Base-by-base conservation (phyloP, 1,140 invertebrate genomes). In the Piezodorus guildinii region DNA sequence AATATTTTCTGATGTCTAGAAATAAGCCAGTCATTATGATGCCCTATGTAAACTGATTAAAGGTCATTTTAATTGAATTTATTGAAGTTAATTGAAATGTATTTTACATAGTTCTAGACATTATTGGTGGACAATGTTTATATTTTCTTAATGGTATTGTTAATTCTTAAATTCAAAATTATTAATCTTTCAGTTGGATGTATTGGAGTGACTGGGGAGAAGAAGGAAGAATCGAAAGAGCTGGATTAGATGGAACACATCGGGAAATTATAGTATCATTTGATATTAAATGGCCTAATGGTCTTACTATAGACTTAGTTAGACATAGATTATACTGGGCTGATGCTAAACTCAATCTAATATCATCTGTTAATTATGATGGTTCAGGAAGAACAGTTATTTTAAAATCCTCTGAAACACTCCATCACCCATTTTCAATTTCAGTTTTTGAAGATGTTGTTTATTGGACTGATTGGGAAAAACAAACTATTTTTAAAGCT, bases 181-280 rank as follows among this genome's bases (percentile, higher is more conserved):
- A 12, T 10, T 6, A 12, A 10, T 39, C 1, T 39, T 39, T 39
- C 67, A 83, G 82, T 3, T 94, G 90, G 85, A 89, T 96, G 85
- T 96, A 90, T 75, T 96, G 94, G 92, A 91, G 90, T 0, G 94
- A 97, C 74, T 96, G 93, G 92, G 92, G 94, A 68, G 79, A 86
- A 64, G 80, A 82, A 58, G 83, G 91, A 27, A 85, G 88, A 70
- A 97, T 98, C 68, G 94, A 98, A 75, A 80, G 90, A 62, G 89
- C 91, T 49, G 86, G 86, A 54, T 93, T 98, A 91, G 95, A 98
- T 74, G 95, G 96, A 25, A 85, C 85, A 14, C 86, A 93, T 71
- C 79, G 94, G 46, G 82, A 86, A 72, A 81, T 85, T 4, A 89
- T 97, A 69, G 86, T 98, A 5, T 85, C 83, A 10, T 87, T 83